phyloP scores from a whole-genome alignment of 2,113 vertebrate species.

The Mormyrus iriodes region DNA sequence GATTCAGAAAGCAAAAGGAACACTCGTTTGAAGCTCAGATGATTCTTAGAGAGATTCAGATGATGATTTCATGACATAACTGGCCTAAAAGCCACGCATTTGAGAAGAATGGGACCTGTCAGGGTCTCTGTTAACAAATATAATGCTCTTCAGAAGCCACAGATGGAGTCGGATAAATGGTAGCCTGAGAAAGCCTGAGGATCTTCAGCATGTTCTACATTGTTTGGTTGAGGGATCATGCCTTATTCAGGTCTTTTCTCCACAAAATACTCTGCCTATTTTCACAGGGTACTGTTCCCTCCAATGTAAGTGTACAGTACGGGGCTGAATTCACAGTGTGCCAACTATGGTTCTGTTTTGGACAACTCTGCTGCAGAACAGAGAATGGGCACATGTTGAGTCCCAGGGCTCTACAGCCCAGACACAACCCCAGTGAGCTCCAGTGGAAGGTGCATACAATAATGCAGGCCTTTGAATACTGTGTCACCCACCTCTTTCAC shows the following conservation, averaged over 20 bases:
- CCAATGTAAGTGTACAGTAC: background rate
- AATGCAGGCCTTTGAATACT: background rate
- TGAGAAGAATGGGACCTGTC: background rate
- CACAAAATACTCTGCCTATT: background rate
- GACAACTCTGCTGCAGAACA: background rate
- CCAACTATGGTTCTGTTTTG: background rate
- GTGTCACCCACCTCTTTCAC: constrained; percentile 80
- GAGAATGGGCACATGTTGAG: background rate
- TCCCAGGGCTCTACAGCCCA: background rate
- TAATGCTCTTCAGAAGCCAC: background rate
- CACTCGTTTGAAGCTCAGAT: background rate
- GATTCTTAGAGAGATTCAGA: background rate
- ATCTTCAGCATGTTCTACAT: background rate
- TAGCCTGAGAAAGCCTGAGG: background rate
- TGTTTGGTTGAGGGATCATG: background rate
- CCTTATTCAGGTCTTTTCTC: background rate
- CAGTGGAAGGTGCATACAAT: background rate
- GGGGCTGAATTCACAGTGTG: background rate
- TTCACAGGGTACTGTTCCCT: background rate
- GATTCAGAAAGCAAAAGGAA: background rate
- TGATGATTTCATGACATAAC: background rate
- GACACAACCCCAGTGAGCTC: background rate
- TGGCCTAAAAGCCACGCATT: background rate
- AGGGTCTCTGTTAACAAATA: background rate
- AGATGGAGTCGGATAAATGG: background rate